Evolutionary conservation across 2,888 invertebrate species (phyloP).

Genomic region (Hedychridium roseum): DNA sequence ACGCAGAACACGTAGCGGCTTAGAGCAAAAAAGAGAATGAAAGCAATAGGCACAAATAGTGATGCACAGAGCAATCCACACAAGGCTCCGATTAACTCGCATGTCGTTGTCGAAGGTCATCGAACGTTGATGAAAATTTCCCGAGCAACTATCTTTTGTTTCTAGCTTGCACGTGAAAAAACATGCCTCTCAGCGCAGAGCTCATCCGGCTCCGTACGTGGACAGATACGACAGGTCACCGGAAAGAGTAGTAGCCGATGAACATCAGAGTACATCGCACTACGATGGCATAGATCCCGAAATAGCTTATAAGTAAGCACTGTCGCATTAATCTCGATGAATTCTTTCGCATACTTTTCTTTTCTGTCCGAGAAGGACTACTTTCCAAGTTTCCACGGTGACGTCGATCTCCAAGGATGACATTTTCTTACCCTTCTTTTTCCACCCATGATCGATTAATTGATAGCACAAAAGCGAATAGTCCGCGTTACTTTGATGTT

Average conservation of each 20-base stretch:
- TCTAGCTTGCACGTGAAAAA: slow-evolving; percentile 61
- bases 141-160: slow-evolving; percentile 24
- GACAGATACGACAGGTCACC: slow-evolving; percentile 65
- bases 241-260: slow-evolving; percentile 58
- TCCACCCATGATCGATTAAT: background rate
- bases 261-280: slow-evolving; percentile 65
- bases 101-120: slow-evolving; percentile 23
- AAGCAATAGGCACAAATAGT: too few relatives aligned
- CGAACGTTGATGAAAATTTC: background rate
- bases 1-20: slow-evolving; percentile 32
- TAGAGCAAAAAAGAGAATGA: too few relatives aligned
- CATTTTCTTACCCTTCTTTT: background rate
- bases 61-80: slow-evolving; percentile 14
- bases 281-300: slow-evolving; percentile 81
- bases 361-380: slow-evolving; percentile 4
- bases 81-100: slow-evolving; percentile 38
- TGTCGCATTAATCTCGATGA: background rate
- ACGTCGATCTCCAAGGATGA: background rate
- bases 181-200: slow-evolving; percentile 64
- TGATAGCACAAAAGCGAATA: too few relatives aligned
- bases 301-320: slow-evolving; percentile 86
- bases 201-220: slow-evolving; percentile 62
- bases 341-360: slow-evolving; percentile 10
- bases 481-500: too few relatives aligned
- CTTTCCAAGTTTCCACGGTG: background rate